Evolutionary conservation across 2,113 vertebrate species (phyloP), one percentile per base, ranked within the genome.

Genomic region (Callipepla squamata): DNA sequence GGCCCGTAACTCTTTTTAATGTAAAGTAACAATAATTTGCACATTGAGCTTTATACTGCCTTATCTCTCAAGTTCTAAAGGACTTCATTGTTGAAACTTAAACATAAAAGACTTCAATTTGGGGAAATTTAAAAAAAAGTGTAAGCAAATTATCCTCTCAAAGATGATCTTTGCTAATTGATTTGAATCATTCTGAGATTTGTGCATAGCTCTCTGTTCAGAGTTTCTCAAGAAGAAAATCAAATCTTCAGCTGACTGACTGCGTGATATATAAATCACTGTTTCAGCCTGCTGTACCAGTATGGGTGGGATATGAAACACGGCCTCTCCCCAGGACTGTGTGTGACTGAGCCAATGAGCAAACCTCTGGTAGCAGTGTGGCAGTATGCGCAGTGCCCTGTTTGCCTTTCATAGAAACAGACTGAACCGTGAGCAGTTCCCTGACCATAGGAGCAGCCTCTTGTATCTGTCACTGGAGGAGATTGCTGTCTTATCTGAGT

Each of bases 391-490:
- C 32, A 1, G 51, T 26, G 77, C 44, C 75, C 80, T 19, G 61
- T n/a, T 61, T 68, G 23, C 48, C 21, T 75, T 76, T 36, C 2
- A 1, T 42, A 62, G 28, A 23, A 83, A 30, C 25, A 19, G 80
- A 18, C 65, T 45, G 59, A 44, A 30, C 47, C 0, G 0, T 36
- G 61, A 67, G 4, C 34, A 13, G 6, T 66, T 16, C 47, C 80
- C 4, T 62, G 38, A 2, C 13, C 1, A 0, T 30, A 32, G 32
- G 73, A 50, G 61, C 19, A 22, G 69, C 30, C 0, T 0, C 19
- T 45, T 51, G 23, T 70, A 50, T 77, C 73, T 44, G 32, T 58
- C 34, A 3, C 14, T 72, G 67, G 48, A 32, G 50, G 47, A 66
- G 59, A 69, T 40, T 58, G 51, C 59, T 58, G 58, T 45, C 48